Evolutionary conservation across 2,888 invertebrate genomes (phyloP), one percentile per base, ranked within the genome.

Genomic region (Glyphotaelius pellucidus): DNA sequence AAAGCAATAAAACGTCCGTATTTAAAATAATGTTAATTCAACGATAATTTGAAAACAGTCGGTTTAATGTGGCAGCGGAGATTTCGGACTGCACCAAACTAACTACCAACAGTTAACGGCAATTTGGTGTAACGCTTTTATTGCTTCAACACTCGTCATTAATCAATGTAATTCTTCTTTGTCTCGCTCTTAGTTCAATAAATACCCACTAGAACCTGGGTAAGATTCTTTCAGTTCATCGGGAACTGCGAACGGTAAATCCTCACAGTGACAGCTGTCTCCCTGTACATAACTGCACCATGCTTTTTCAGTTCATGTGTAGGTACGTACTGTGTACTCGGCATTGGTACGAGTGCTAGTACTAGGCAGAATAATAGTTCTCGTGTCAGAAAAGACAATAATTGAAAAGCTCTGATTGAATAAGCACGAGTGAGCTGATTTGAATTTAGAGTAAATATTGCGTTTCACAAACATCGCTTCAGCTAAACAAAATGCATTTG

Each of bases 211-310:
- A 35, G 83, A 35, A 83, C 83, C 32, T 35, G 35, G 83, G 32
- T 35, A 35, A 83, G 19, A 83, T 83, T 31, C 83, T 83, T 38
- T 32, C 25, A 32, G 25, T 35, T 19, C 35, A 32, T 32, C 35
- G 35, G 35, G 35, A 35, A 83, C 19, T 83, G 83, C 12, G 83
- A 83, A 83, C 83, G 83, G 83, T 83, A 83, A 83, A 83, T 83
- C 83, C 35, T 32, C 35, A 19, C 83, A 38, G 83, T 19, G 35
- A 42, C 85, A 86, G 85, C 35, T 86, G 85, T 86, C 85, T 86
- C 85, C 42, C 85, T 19, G 30, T 42, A 86, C 47, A 86, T 86
- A 86, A 86, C 85, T 86, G 85, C 85, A 86, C n/a, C 85, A 12
- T 42, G 85, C 42, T 42, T 42, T 42, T 42, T 25, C 85, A 38